Conservation (phyloP, 2,888 invertebrate species). For the Pseudoips prasinana region DNA sequence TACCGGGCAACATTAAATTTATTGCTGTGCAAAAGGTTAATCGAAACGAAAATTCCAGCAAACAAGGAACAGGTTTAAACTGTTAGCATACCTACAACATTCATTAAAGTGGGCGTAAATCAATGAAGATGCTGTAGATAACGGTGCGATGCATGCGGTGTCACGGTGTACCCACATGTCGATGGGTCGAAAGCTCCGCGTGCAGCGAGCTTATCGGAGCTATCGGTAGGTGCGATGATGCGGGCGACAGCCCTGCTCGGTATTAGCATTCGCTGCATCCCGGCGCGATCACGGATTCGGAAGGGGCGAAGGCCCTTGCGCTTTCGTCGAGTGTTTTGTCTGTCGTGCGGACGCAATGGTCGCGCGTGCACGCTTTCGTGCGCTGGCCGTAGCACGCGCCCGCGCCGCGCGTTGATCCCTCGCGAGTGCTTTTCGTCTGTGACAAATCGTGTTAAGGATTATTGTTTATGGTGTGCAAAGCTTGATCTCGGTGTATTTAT, state of each 20-base stretch:
- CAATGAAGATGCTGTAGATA: constrained; percentile 24
- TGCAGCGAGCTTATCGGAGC: constrained; percentile 15
- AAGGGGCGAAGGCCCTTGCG: constrained; percentile 76
- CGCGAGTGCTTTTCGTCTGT: constrained; percentile 45
- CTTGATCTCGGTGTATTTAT: constrained; percentile 56
- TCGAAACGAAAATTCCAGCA: neutral
- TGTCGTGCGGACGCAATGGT: constrained; percentile 71
- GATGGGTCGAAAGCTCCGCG: constrained; percentile 10
- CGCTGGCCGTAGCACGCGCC: constrained; percentile 51
- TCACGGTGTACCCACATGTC: constrained; percentile 11
- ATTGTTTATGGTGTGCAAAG: constrained; percentile 67
- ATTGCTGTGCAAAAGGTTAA: neutral
- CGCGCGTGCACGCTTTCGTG: constrained; percentile 68
- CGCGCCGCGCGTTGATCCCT: constrained; percentile 36
- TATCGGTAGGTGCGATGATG: constrained; percentile 6
- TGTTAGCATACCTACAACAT: constrained; percentile 10
- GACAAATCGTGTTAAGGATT: constrained; percentile 63
- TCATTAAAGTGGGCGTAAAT: constrained; percentile 13
- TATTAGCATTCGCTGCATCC: constrained; percentile 76
- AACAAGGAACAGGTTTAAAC: constrained; percentile 17
- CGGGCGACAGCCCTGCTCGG: constrained; percentile 45
- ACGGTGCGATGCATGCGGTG: constrained; percentile 5
- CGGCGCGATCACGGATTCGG: constrained; percentile 74
- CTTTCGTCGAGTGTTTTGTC: constrained; percentile 63
- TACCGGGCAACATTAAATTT: neutral